Evolutionary conservation across 2,888 invertebrate genomes (phyloP), one percentile per base, ranked within the genome.

Genomic region (Drymonia ruficornis): DNA sequence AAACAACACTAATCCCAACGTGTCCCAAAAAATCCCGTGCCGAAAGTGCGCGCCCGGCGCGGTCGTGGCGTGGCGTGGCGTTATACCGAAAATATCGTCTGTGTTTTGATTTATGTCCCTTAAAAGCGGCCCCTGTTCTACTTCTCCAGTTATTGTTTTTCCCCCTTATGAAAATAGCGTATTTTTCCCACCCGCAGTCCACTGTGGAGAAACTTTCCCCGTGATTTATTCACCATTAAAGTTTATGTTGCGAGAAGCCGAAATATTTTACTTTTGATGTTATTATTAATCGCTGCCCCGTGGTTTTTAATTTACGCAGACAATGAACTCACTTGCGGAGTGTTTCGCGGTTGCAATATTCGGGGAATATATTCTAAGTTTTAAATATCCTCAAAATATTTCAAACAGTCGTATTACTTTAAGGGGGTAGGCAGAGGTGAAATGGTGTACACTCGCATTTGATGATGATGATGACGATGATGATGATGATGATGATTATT

Each of bases 81-180:
- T 78, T 81, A 76, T 78, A 76, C 83, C 78, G 81, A 84, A 86
- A 88, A 88, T 87, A 89, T 87, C 84, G 84, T 78, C 81, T 81
- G 77, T 86, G 84, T 86, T 89, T 84, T 91, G 90, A 91, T 91
- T 91, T 91, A 91, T 89, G 87, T 83, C 76, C 82, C 87, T 87
- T 87, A 87, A 90, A 90, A 86, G 82, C 86, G 84, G 83, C 84
- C 89, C 87, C 84, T 83, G 86, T 81, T 81, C 85, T 74, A 71
- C 81, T 82, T 85, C 83, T 82, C 81, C 75, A 84, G 84, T 89
- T 89, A 90, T 90, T 90, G 89, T 90, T 89, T 89, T 86, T 84
- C 45, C 83, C 83, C 84, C 85, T 90, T 88, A 89, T 84, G 89
- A 89, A 89, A 89, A 87, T 81, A 76, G 81, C 82, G 80, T 80